Evolutionary conservation across 2,888 invertebrate genomes (phyloP).

Genomic region (Polydesmus complanatus): DNA sequence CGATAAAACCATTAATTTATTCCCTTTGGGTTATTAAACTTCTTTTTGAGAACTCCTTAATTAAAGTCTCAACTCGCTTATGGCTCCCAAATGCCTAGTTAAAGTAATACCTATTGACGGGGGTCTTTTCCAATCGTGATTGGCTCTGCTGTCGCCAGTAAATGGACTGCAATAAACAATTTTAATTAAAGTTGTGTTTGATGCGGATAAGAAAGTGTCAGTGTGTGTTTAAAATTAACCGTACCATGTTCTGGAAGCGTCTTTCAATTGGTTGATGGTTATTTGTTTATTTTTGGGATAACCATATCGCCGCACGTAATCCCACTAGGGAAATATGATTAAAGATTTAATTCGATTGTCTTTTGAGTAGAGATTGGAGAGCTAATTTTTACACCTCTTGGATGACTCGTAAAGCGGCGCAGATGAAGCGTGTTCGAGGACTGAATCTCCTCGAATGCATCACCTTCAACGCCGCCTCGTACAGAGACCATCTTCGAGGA

Average conservation of each 20-base stretch:
- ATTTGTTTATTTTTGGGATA: background rate
- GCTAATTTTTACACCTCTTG: conserved; percentile 9
- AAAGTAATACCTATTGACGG: conserved; percentile 6
- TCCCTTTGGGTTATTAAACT: too few species aligned
- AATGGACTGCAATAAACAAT: background rate
- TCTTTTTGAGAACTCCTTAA: too few species aligned
- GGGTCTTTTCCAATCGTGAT: conserved; percentile 7
- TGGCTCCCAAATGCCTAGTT: too few species aligned
- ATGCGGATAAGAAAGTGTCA: too few species aligned
- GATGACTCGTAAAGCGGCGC: conserved; percentile 23
- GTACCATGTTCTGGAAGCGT: too few species aligned
- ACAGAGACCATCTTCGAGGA: conserved; percentile 22
- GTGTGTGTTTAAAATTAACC: too few species aligned
- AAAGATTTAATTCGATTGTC: background rate
- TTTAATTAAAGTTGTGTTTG: background rate
- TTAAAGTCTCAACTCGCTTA: too few species aligned
- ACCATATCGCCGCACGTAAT: background rate
- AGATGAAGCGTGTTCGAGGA: conserved; percentile 26
- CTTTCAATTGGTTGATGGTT: background rate
- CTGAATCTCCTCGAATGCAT: conserved; percentile 27
- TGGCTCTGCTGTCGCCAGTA: background rate
- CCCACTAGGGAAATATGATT: background rate
- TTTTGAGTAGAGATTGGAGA: background rate
- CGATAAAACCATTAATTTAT: too few species aligned
- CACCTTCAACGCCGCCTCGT: conserved; percentile 24